These are phyloP conservation scores for Epirrita christyi DNA, from an alignment of 2,888 invertebrate species.

Conservation along the genomic window DNA sequence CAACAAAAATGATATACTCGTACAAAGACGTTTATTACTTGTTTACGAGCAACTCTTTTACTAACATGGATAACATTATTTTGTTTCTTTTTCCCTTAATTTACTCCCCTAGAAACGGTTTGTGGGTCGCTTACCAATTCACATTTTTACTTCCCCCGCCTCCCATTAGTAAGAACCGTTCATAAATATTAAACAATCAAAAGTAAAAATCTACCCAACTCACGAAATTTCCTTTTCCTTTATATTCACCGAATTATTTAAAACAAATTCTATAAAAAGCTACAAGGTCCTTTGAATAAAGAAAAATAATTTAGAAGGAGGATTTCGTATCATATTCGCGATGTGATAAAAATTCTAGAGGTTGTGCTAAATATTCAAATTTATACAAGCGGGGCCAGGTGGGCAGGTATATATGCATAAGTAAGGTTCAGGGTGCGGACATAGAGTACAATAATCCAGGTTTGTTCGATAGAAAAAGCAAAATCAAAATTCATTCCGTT, in stretches of 20 bases:
- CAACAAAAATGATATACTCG: not conserved
- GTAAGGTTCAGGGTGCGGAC: constrained; percentile 56
- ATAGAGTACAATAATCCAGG: constrained; percentile 60
- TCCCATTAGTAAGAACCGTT: constrained; percentile 38
- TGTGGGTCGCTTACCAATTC: constrained; percentile 34
- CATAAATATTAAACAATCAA: constrained; percentile 43
- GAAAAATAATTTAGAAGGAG: constrained; percentile 47
- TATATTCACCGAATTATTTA: constrained; percentile 41
- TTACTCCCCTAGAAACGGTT: constrained; percentile 24
- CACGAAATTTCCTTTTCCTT: constrained; percentile 32
- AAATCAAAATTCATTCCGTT: constrained; percentile 80
- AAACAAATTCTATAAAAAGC: constrained; percentile 44
- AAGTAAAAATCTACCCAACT: constrained; percentile 37
- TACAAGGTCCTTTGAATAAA: constrained; percentile 40
- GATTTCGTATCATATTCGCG: constrained; percentile 56
- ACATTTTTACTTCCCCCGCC: constrained; percentile 33
- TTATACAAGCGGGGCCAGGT: constrained; percentile 57
- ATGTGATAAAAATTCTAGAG: constrained; percentile 56
- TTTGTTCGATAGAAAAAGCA: constrained; percentile 68
- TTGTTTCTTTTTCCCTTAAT: constrained; percentile 54
- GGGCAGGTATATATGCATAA: constrained; percentile 63
- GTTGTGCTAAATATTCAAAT: constrained; percentile 64
- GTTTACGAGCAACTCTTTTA: constrained; percentile 58
- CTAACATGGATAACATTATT: constrained; percentile 53
- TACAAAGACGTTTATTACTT: constrained; percentile 63